A percentile compares a stretch with the other conserved stretches of the same genome.
These are phyloP conservation scores for Chloroclysta siterata DNA, from an alignment of 2,888 invertebrate species.

Conservation along the genomic window DNA sequence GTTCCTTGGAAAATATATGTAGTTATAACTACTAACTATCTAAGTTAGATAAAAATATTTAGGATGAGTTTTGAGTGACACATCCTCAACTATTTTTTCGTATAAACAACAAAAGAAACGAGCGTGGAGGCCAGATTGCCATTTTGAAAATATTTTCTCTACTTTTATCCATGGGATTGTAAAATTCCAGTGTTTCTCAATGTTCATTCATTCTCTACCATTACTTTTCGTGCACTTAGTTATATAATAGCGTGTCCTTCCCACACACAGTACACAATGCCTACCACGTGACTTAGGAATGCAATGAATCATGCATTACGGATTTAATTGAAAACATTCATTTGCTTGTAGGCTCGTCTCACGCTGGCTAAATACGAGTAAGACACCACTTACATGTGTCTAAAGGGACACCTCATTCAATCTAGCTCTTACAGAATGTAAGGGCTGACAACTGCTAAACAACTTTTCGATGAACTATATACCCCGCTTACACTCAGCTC, in stretches of 20 bases:
- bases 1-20: no score
- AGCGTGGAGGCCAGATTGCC: not conserved
- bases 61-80: no score
- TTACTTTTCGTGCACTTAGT: conserved; percentile 7
- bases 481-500: no score
- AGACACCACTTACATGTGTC: not conserved
- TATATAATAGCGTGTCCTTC: conserved; percentile 28
- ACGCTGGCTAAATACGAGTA: not conserved
- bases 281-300: conserved; percentile 27
- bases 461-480: no score
- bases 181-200: not conserved
- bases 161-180: not conserved
- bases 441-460: no score
- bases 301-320: conserved; percentile 24
- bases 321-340: conserved; percentile 22
- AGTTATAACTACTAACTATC: no score
- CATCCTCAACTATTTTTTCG: no score
- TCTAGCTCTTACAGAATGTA: no score
- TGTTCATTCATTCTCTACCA: conserved; percentile 1
- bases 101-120: no score
- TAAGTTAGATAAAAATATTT: no score
- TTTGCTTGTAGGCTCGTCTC: conserved; percentile 2
- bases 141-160: not conserved
- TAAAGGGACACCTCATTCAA: no score
- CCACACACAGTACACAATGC: conserved; percentile 26